Conservation (phyloP, 2,113 vertebrate species). For the Epinephelus fuscoguttatus region DNA sequence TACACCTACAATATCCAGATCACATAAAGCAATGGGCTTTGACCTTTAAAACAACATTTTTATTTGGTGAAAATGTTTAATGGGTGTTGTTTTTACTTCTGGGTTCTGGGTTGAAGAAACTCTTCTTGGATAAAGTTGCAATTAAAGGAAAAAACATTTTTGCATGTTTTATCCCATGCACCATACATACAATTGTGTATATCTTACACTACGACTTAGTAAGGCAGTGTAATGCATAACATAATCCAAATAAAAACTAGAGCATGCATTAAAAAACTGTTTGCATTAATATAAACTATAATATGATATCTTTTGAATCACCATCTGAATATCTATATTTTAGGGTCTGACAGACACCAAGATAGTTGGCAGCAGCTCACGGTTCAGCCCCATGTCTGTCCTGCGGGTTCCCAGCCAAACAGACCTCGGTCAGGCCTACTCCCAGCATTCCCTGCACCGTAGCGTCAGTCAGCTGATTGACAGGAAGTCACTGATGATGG, state of each 20-base stretch:
- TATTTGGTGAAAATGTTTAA: background rate
- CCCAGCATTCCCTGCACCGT: slow-evolving; percentile 88
- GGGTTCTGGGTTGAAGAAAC: background rate
- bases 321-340: background rate
- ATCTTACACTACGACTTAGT: background rate
- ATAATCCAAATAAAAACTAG: background rate
- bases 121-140: background rate
- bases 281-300: background rate
- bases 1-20: background rate
- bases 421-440: slow-evolving; percentile 83
- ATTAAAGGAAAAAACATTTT: background rate
- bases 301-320: background rate
- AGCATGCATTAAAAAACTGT: no score
- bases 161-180: background rate
- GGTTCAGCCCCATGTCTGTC: slow-evolving; percentile 80
- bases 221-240: background rate
- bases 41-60: background rate
- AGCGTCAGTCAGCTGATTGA: slow-evolving; percentile 94
- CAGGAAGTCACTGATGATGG: slow-evolving; percentile 86
- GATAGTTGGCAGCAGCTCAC: slow-evolving; percentile 82
- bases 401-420: slow-evolving; percentile 85
- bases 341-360: slow-evolving; percentile 91
- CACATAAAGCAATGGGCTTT: background rate
- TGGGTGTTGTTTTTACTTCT: background rate
- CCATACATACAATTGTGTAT: background rate